Evolutionary conservation across 2,797 vertebrate species (phyloP).

Genomic region (Danio kyathit): DNA sequence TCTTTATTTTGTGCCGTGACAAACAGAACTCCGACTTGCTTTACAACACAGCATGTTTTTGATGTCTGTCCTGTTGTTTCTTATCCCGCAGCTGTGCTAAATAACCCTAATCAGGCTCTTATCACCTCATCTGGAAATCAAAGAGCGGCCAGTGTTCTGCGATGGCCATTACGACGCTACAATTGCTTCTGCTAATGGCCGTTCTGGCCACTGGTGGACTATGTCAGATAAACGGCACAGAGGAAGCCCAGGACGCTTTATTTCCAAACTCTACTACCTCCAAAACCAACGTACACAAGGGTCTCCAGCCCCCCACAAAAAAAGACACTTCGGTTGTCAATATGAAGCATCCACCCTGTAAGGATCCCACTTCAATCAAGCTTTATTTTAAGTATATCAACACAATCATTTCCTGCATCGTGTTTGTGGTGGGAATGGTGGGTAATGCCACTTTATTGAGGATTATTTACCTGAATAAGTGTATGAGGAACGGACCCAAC

Average conservation of each 20-base stretch:
- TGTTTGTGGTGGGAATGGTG: conserved; percentile 95
- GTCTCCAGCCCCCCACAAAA: conserved; percentile 20
- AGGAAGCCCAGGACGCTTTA: conserved; percentile 60
- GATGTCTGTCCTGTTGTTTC: conserved; percentile 23
- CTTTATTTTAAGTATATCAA: conserved; percentile 92
- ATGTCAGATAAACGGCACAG: conserved; percentile 80
- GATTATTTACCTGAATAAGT: conserved; percentile 99
- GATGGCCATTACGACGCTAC: conserved; percentile 82
- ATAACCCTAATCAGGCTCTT: conserved; percentile 58
- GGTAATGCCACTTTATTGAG: conserved; percentile 94
- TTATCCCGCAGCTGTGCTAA: conserved; percentile 54
- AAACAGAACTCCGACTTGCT: conserved; percentile 9
- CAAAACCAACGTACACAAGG: conserved; percentile 47
- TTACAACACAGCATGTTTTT: conserved; percentile 33
- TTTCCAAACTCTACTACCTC: conserved; percentile 60
- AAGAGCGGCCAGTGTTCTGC: conserved; percentile 66
- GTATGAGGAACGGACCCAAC: conserved; percentile 98
- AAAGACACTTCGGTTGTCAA: conserved; percentile 50
- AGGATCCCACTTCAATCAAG: conserved; percentile 75
- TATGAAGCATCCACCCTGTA: conserved; percentile 72
- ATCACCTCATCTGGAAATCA: conserved; percentile 68
- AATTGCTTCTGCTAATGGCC: conserved; percentile 80
- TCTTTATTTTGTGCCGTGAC: conserved; percentile 5
- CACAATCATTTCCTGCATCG: conserved; percentile 89
- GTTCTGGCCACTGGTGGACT: conserved; percentile 78